Conservation (phyloP, 2,113 vertebrate species). For the Tyrannus savana region DNA sequence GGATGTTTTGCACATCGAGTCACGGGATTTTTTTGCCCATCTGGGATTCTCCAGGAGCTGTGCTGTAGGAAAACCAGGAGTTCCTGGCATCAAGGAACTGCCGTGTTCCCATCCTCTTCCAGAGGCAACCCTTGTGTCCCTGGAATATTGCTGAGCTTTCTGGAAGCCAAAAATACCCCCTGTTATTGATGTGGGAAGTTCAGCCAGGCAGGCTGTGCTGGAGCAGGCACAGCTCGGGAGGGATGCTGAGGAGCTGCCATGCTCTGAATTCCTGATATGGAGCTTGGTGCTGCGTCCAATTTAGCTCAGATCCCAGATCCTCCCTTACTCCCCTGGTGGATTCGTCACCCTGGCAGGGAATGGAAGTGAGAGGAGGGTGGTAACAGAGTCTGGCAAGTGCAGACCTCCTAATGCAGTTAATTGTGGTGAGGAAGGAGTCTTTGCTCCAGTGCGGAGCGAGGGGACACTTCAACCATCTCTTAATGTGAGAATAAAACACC, state of each 20-base stretch:
- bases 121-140: background rate
- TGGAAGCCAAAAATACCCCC: background rate
- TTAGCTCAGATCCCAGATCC: background rate
- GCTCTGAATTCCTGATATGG: background rate
- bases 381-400: background rate
- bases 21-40: background rate
- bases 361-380: background rate
- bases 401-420: background rate
- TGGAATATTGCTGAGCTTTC: background rate
- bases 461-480: background rate
- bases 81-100: accelerated
- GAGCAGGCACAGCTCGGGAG: background rate
- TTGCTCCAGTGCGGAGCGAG: accelerated
- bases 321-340: background rate
- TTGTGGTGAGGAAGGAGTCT: background rate
- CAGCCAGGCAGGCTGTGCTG: background rate
- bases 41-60: background rate
- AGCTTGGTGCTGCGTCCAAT: background rate
- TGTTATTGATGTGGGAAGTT: background rate
- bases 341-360: background rate
- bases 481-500: background rate
- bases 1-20: accelerated
- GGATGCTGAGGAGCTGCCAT: background rate
- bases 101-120: background rate
- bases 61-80: background rate